Evolutionary conservation across 2,888 invertebrate species (phyloP).

Genomic region (Ormyrus nitidulus): DNA sequence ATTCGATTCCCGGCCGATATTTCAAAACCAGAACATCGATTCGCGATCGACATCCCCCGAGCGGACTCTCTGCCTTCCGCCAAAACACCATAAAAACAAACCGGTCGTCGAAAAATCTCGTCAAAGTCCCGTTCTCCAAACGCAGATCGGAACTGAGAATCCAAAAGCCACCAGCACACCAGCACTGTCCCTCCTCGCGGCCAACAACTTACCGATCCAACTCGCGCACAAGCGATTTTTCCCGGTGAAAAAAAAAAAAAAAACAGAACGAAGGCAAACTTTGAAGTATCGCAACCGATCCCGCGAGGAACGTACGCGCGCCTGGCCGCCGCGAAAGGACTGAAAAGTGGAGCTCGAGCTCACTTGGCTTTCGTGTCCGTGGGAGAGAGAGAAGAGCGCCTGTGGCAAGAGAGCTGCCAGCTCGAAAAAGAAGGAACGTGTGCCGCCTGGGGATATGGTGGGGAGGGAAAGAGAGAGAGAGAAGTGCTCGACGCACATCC

Average conservation of each 20-base stretch:
- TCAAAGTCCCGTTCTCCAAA: constrained; percentile 23
- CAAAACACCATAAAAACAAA: background rate
- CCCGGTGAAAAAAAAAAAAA: background rate
- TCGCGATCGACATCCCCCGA: no score
- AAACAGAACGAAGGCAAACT: background rate
- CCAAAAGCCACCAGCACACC: background rate
- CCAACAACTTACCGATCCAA: no score
- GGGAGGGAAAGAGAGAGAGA: constrained; percentile 13
- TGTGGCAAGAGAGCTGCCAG: background rate
- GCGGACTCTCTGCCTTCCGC: background rate
- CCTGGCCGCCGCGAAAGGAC: background rate
- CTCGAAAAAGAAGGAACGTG: no score
- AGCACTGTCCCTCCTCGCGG: background rate
- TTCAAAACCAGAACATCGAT: no score
- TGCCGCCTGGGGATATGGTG: background rate
- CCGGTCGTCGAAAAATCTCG: constrained; percentile 11
- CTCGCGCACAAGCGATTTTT: no score
- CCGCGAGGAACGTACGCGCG: background rate
- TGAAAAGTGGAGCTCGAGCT: constrained; percentile 42
- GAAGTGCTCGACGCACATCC: constrained; percentile 29
- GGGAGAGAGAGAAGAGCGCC: constrained; percentile 20
- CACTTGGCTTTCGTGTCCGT: background rate
- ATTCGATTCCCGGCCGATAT: no score
- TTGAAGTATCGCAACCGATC: background rate
- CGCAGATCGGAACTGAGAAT: background rate